phyloP scores from a whole-genome alignment of 2,888 invertebrate genomes.

The Ectemnius continuus region DNA sequence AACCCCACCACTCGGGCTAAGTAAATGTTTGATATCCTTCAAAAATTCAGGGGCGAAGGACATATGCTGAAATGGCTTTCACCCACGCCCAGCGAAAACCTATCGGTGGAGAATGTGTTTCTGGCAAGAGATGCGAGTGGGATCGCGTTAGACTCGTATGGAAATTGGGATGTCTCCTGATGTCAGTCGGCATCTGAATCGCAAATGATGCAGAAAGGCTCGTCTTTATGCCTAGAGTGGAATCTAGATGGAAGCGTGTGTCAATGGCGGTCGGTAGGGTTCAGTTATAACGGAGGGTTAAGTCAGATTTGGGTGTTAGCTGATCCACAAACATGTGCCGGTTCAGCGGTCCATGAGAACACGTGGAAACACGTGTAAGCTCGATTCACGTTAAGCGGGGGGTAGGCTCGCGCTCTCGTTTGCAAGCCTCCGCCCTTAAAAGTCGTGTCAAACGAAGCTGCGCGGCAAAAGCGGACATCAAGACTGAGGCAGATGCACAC shows the following conservation, averaged over 20 bases:
- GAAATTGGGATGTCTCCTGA: too few species aligned
- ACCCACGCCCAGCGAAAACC: too few species aligned
- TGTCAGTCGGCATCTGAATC: neutral
- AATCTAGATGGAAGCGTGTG: neutral
- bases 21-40: neutral
- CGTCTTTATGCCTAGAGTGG: neutral
- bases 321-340: neutral
- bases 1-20: neutral
- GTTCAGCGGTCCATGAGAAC: neutral
- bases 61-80: too few species aligned
- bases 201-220: neutral
- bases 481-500: neutral
- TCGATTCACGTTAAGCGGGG: neutral
- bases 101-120: too few species aligned
- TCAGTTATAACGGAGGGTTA: slow-evolving; percentile 3
- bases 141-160: too few species aligned
- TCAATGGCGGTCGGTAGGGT: neutral
- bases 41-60: too few species aligned
- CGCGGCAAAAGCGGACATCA: neutral
- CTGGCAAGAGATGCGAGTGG: too few species aligned
- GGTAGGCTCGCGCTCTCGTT: neutral
- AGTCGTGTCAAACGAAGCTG: too few species aligned
- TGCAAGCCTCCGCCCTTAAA: too few species aligned
- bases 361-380: slow-evolving; percentile 7
- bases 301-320: slow-evolving; percentile 2